A percentile compares a stretch with the other conserved stretches of the same genome.
These are phyloP conservation scores for Huso huso DNA, from an alignment of 2,797 vertebrate genomes.

Conservation along the genomic window DNA sequence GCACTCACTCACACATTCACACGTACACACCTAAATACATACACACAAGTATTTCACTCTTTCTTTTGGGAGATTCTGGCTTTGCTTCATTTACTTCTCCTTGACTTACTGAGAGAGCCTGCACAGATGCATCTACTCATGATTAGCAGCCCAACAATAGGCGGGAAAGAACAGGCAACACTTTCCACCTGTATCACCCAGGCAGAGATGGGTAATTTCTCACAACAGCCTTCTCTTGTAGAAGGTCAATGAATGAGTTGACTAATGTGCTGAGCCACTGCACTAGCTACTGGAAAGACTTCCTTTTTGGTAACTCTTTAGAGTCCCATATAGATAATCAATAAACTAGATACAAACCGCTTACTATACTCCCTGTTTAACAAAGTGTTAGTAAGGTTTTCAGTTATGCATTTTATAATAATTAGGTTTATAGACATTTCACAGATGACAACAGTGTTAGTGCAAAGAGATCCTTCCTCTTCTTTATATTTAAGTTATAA, in stretches of 20 bases:
- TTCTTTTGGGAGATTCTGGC: constrained; percentile 53
- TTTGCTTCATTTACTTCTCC: constrained; percentile 40
- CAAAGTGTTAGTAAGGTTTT: constrained; percentile 40
- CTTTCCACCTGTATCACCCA: constrained; percentile 28
- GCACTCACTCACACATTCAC: constrained; percentile 27
- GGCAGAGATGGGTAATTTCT: constrained; percentile 1
- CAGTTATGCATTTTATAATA: constrained; percentile 36
- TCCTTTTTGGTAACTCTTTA: constrained; percentile 29
- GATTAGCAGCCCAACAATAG: constrained; percentile 23
- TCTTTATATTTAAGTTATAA: constrained; percentile 28
- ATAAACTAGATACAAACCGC: constrained; percentile 48
- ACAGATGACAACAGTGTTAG: constrained; percentile 26
- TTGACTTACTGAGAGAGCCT: constrained; percentile 51
- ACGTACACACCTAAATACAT: constrained; percentile 25
- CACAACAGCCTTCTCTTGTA: constrained; percentile 2
- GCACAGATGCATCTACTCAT: constrained; percentile 18
- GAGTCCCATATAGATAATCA: constrained; percentile 49
- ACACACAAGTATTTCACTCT: constrained; percentile 26
- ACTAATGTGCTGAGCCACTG: constrained; percentile 28
- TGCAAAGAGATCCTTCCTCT: constrained; percentile 22
- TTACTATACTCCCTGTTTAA: constrained; percentile 22
- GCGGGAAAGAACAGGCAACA: constrained; percentile 29
- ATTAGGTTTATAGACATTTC: constrained; percentile 27
- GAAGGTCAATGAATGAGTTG: constrained; percentile 16
- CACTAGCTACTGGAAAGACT: constrained; percentile 49